Evolutionary conservation across 2,797 vertebrate species (phyloP), one percentile per base, ranked within the genome.

Genomic region (Halcyon chelicuti): DNA sequence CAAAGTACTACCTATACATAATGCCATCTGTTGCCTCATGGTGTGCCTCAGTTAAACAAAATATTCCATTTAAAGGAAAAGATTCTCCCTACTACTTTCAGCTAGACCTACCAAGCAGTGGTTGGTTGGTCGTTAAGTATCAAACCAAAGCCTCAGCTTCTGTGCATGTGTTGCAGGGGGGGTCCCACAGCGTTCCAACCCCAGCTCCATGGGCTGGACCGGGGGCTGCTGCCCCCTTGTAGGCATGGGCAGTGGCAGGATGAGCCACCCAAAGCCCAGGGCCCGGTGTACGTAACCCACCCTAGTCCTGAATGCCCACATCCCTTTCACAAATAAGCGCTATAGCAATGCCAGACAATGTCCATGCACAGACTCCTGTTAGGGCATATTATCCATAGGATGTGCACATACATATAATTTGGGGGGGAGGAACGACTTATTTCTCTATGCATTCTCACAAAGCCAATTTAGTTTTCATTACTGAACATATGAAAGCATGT

Each of bases 361-460:
- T 2, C 58, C 40, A 14, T 7, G 12, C 2, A 4, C 37, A 51
- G 82, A 26, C 42, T 6, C 5, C 2, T 14, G 26, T 14, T 3
- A 46, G 47, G 33, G 15, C 25, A 5, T 12, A 5, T 14, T 19
- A 31, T 8, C 54, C 28, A 29, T 1, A 44, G 44, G 37, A 20
- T 26, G 9, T 2, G 13, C 6, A 7, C 6, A 5, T 3, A 14
- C 16, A 18, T 12, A 4, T 3, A 15, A 25, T 9, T 17, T 5
- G 51, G 51, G 51, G 1, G 0, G n/a, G 6, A 5, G 10, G 5
- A 16, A 14, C 7, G 26, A 20, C 25, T 33, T 23, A 21, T 8
- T 68, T 52, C 55, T 70, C 1, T 6, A 31, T 7, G 7, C 19
- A 22, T 66, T 21, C 60, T 47, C 46, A 66, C 25, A 26, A 46